Evolutionary conservation across 2,113 vertebrate genomes (phyloP).

Genomic region (Ceyx melanurus): DNA sequence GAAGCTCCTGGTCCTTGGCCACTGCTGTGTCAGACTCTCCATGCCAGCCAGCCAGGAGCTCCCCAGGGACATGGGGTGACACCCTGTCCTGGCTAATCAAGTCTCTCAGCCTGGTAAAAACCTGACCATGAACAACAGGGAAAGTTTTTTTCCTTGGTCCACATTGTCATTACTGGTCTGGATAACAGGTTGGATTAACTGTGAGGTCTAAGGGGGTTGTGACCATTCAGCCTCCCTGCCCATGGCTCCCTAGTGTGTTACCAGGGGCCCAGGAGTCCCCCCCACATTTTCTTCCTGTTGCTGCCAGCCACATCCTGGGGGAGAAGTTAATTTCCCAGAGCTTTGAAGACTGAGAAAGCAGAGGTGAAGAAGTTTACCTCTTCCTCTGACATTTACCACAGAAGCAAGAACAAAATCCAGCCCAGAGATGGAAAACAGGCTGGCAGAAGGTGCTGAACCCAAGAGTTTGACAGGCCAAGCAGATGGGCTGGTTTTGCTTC

Average conservation of each 20-base stretch:
- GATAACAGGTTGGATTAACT: neutral
- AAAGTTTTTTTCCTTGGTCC: neutral
- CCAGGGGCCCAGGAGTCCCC: neutral
- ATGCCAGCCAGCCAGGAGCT: neutral
- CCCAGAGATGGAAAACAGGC: neutral
- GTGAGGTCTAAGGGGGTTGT: neutral
- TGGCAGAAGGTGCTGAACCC: neutral
- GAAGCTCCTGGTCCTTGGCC: neutral
- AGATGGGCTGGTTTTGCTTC: neutral
- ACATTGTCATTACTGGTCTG: neutral
- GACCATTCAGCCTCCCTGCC: too few species aligned
- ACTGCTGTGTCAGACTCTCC: neutral
- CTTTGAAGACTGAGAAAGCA: neutral
- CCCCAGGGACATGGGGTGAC: neutral
- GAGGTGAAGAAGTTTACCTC: neutral
- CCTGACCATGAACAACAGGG: neutral
- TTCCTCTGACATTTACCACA: neutral
- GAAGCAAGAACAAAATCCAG: neutral
- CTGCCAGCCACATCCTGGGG: neutral
- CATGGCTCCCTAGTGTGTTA: rapidly evolving
- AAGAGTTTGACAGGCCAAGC: rapidly evolving
- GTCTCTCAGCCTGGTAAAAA: neutral
- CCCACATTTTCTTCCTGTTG: neutral
- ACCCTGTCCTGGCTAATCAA: neutral
- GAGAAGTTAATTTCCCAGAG: neutral